Base-by-base conservation (phyloP, 2,888 invertebrate species). In the Sthenelais limicola region DNA sequence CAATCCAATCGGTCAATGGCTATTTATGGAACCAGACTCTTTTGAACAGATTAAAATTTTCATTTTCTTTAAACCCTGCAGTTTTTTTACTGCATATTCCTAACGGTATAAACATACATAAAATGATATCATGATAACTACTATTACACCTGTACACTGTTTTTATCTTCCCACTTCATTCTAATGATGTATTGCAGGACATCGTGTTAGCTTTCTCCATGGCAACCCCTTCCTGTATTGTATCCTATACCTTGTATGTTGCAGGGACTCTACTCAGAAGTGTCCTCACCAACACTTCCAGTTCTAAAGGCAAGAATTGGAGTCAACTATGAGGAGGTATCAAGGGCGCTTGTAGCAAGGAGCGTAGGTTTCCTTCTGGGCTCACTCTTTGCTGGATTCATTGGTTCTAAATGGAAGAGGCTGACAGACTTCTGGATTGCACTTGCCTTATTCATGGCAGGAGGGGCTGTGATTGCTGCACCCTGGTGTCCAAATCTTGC, bases 401-500 rank as follows among this genome's bases (percentile, higher is more conserved):
- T 72, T 12, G 43, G 72, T 26, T 68, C 38, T n/a, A 35, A 32
- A 28, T 70, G 71, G 43, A 47, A 32, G 28, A 33, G 62, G 21
- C 51, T 48, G 15, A 58, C 32, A 15, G 70, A 73, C 66, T 43
- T 73, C 49, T 58, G 62, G 58, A 58, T 73, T 21, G 56, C 58
- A 5, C 24, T 73, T 1, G 38, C 73, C 1, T 28, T 73, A n/a
- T 26, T 49, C 18, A 18, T 67, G n/a, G 73, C 69, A n/a, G 73
- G 56, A n/a, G 43, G 38, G 3, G 69, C 54, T 21, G 70, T 70
- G 32, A 69, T 56, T 21, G 48, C 35, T 38, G 73, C 70, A 26
- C 73, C 73, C 51, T 66, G 58, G 58, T 73, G 73, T 26, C 69
- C 67, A 7, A 58, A 48, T 26, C 54, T 73, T 33, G 26, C 33